A percentile compares a stretch with the other conserved stretches of the same genome.
Conservation (phyloP, 2,113 vertebrate species). For the Glaucidium brasilianum region DNA sequence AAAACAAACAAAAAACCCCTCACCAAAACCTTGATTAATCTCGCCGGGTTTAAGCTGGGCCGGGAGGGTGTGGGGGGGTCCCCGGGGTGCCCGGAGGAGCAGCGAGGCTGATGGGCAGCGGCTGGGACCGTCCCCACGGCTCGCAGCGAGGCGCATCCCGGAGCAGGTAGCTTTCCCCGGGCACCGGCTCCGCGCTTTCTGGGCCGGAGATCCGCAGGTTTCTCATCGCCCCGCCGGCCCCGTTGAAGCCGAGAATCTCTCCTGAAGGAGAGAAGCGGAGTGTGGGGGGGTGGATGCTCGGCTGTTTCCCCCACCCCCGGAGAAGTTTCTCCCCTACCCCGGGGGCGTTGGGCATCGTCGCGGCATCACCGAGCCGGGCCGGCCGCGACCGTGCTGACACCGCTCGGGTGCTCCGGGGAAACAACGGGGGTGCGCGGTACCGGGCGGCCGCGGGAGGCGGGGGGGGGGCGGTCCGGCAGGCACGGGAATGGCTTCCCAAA, state of each 20-base stretch:
- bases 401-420: not conserved
- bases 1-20: not conserved
- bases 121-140: not conserved
- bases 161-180: not conserved
- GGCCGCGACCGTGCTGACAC: not conserved
- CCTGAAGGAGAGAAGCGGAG: not conserved
- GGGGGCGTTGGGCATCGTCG: not conserved
- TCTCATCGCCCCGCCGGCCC: not conserved
- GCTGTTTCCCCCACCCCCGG: not conserved
- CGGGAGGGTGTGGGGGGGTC: not conserved
- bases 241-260: not conserved
- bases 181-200: not conserved
- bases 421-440: too few relatives aligned
- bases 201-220: not conserved
- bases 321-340: not conserved
- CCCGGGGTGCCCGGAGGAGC: not conserved
- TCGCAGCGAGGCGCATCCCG: not conserved
- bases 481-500: not conserved
- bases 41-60: not conserved
- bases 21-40: not conserved
- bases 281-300: not conserved
- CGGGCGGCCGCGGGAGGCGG: not conserved
- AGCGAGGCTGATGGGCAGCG: not conserved
- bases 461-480: not conserved
- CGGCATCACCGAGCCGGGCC: not conserved